These are phyloP conservation scores for Ataeniobius toweri DNA, from an alignment of 2,797 vertebrate genomes.

Conservation along the genomic window DNA sequence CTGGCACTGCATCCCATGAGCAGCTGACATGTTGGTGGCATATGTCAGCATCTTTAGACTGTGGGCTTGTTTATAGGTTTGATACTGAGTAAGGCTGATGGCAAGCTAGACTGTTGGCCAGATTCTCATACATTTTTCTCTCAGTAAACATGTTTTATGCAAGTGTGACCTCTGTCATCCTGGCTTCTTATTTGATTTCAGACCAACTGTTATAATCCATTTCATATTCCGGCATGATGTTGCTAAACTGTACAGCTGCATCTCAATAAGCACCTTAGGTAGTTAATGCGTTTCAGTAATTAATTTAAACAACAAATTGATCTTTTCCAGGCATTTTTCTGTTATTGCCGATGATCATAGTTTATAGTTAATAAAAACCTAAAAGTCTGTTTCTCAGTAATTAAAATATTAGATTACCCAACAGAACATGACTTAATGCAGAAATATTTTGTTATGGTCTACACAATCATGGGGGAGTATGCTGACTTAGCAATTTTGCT, in stretches of 20 bases:
- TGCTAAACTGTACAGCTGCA: background rate
- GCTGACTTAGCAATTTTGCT: too few species aligned
- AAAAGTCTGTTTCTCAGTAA: background rate
- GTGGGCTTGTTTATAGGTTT: constrained; percentile 12
- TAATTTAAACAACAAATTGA: background rate
- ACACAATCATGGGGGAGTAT: too few species aligned
- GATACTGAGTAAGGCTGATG: constrained; percentile 7
- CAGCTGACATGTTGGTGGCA: constrained; percentile 21
- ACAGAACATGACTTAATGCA: too few species aligned
- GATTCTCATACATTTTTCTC: constrained; percentile 23
- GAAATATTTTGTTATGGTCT: too few species aligned
- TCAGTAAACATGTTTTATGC: constrained; percentile 27
- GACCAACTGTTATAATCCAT: background rate
- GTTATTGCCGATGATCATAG: background rate
- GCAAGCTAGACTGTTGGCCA: constrained; percentile 26
- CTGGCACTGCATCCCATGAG: constrained; percentile 34
- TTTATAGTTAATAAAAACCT: background rate
- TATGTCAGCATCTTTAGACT: constrained; percentile 5
- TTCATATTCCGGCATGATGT: constrained; percentile 27
- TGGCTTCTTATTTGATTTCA: constrained; percentile 37
- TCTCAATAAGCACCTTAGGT: too few species aligned
- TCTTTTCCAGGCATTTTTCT: background rate
- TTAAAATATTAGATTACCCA: too few species aligned
- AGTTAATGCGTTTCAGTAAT: too few species aligned
- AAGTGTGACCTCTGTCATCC: constrained; percentile 56